These are phyloP conservation scores for Psittacula derbiana DNA, from an alignment of 2,797 vertebrate species.

Conservation along the genomic window DNA sequence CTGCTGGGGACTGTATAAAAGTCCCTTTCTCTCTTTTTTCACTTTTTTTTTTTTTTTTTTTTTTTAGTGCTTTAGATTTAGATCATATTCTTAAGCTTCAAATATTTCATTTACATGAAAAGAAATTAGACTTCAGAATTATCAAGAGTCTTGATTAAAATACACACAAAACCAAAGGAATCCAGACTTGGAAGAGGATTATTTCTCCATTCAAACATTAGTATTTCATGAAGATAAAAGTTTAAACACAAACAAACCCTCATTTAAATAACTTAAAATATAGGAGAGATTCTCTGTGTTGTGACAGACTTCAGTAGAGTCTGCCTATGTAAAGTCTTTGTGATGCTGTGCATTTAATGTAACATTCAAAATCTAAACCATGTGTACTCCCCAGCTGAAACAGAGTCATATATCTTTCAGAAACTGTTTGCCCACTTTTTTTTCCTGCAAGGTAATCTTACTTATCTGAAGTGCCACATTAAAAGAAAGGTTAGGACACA, in stretches of 20 bases:
- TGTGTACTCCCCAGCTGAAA: neutral
- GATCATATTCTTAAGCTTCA: neutral
- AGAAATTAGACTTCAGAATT: neutral
- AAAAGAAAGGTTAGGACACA: neutral
- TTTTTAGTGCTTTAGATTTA: neutral
- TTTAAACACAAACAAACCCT: neutral
- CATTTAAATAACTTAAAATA: neutral
- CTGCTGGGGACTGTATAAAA: conserved; percentile 12
- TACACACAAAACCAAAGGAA: neutral
- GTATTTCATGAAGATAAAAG: neutral
- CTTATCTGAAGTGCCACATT: neutral
- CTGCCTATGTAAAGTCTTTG: neutral
- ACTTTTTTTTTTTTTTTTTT: neutral
- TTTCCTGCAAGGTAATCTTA: neutral
- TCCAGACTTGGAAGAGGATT: neutral
- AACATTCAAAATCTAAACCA: neutral
- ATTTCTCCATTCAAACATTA: neutral
- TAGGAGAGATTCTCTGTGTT: neutral
- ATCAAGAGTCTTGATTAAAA: neutral
- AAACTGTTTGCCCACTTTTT: neutral
- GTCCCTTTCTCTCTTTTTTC: neutral
- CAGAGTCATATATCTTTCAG: neutral
- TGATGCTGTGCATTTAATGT: neutral
- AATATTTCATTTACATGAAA: neutral
- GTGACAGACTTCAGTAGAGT: neutral